Percentiles rank a stretch among this genome's conserved stretches.
phyloP scores from a whole-genome alignment of 2,113 vertebrate genomes.

The Datnioides undecimradiatus region DNA sequence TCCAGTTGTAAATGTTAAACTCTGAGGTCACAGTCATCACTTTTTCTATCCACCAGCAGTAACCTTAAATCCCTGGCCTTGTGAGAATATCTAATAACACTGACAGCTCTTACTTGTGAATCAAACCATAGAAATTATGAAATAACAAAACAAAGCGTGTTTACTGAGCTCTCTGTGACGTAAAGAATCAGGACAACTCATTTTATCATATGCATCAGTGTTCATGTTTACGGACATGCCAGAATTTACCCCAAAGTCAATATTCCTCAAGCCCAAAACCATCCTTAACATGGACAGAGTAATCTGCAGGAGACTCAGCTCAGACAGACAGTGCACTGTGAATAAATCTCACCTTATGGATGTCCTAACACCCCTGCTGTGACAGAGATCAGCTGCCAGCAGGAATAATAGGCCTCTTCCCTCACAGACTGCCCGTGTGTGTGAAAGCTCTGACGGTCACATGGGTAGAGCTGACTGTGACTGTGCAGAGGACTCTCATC shows the following conservation, averaged over 20 bases:
- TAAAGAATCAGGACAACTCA: background rate
- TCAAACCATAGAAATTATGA: background rate
- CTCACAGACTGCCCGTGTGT: conserved; percentile 9
- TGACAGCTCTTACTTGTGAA: background rate
- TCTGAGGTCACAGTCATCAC: background rate
- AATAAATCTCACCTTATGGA: conserved; percentile 33
- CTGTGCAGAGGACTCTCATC: background rate
- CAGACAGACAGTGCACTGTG: conserved; percentile 1
- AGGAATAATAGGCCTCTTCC: conserved; percentile 22
- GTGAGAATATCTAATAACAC: no score
- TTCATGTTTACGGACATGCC: background rate
- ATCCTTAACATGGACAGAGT: background rate
- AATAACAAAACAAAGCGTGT: background rate
- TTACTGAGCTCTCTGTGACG: background rate
- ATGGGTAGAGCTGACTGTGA: conserved; percentile 25
- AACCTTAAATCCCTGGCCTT: no score
- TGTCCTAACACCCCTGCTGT: conserved; percentile 29
- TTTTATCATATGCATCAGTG: background rate
- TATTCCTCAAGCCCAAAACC: background rate
- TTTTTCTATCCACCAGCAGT: no score
- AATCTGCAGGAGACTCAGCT: background rate
- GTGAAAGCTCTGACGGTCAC: conserved; percentile 48
- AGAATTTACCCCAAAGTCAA: background rate
- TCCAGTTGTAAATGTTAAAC: background rate
- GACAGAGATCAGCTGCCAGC: conserved; percentile 34